Percentiles rank a stretch among this genome's conserved stretches.
These are phyloP conservation scores for Noctua janthina DNA, from an alignment of 2,888 invertebrate species.

Conservation along the genomic window DNA sequence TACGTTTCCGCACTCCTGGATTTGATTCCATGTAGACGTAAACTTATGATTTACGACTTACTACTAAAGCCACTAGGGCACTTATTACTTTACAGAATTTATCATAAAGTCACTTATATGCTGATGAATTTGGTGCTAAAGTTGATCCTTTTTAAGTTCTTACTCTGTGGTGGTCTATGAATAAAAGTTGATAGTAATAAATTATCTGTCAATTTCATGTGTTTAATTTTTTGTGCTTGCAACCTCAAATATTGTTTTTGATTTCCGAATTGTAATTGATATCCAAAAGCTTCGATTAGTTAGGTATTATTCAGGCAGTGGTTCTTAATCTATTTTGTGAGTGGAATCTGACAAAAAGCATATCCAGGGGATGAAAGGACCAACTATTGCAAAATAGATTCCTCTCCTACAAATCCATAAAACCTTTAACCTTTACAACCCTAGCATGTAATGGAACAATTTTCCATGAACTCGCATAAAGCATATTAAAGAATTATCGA, in stretches of 20 bases:
- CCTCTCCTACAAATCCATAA: conserved; percentile 3
- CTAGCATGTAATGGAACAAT: conserved; percentile 43
- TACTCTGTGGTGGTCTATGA: not conserved
- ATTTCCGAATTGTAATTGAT: not conserved
- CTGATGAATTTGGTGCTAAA: conserved; percentile 34
- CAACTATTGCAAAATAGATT: conserved; percentile 8
- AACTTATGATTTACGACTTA: conserved; percentile 55
- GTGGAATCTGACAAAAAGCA: not conserved
- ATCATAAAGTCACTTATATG: conserved; percentile 18
- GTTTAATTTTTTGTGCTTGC: not conserved
- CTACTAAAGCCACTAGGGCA: conserved; percentile 22
- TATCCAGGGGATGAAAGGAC: not conserved
- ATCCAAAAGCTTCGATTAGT: not conserved
- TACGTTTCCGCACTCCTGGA: conserved; percentile 29
- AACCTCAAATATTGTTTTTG: not conserved
- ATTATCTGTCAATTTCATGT: not conserved
- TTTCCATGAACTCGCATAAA: conserved; percentile 55
- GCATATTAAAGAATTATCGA: conserved; percentile 63
- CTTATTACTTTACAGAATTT: conserved; percentile 35
- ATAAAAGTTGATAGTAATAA: not conserved
- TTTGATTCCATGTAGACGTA: conserved; percentile 44
- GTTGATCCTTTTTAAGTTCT: not conserved
- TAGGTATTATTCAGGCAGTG: not conserved
- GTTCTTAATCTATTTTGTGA: not conserved
- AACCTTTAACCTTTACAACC: conserved; percentile 21